phyloP scores from a whole-genome alignment of 1,140 invertebrate species.

The Caenorhabditis inopinata region DNA sequence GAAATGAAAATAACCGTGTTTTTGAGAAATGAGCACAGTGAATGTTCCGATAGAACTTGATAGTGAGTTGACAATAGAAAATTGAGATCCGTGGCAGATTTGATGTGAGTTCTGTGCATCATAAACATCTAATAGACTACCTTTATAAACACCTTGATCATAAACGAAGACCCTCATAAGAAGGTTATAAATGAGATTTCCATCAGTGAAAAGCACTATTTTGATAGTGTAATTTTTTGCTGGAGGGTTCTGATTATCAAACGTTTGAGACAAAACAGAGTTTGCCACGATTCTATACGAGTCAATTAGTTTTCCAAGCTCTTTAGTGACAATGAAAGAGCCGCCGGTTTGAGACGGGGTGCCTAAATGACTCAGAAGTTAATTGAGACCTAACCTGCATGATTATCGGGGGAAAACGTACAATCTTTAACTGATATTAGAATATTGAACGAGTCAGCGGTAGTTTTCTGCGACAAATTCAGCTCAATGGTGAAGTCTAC shows the following conservation, averaged over 20 bases:
- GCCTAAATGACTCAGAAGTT: too few relatives aligned
- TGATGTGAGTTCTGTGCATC: not conserved
- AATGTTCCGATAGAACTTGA: not conserved
- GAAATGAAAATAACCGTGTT: not conserved
- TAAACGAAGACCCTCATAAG: not conserved
- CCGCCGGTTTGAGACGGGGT: not conserved
- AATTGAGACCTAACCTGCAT: too few relatives aligned
- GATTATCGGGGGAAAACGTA: not conserved
- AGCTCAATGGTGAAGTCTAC: not conserved
- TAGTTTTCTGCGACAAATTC: not conserved
- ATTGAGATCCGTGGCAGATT: not conserved
- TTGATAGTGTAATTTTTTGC: not conserved
- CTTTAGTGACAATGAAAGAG: not conserved
- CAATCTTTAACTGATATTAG: not conserved
- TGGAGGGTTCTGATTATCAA: not conserved
- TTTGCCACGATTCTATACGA: not conserved
- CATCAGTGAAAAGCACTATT: not conserved
- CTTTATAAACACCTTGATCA: not conserved
- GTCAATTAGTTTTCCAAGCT: not conserved
- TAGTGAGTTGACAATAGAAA: not conserved
- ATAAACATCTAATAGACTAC: not conserved
- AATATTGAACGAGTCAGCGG: not conserved
- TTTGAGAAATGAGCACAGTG: not conserved
- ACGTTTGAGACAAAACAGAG: not conserved
- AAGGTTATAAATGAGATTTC: not conserved